Evolutionary conservation across 2,113 vertebrate species (phyloP).

Genomic region (Shinisaurus crocodilurus): DNA sequence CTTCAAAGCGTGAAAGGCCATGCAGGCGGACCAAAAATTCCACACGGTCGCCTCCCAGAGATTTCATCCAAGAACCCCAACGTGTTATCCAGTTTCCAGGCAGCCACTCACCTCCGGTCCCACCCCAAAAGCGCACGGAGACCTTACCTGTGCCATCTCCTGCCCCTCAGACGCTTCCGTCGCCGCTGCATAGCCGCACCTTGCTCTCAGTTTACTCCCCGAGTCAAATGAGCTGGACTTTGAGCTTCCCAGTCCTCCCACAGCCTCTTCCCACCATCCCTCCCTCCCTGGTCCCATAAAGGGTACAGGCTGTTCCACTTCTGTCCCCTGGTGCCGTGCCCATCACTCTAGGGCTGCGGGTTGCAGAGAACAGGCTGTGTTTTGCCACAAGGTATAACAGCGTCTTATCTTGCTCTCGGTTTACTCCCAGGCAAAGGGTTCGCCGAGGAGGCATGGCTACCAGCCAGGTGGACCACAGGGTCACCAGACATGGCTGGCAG

Average conservation of each 20-base stretch:
- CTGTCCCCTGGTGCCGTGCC: slow-evolving; percentile 18
- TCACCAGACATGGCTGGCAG: not conserved
- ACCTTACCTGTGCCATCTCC: not conserved
- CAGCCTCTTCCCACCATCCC: not conserved
- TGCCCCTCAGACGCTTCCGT: not conserved
- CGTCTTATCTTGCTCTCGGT: not conserved
- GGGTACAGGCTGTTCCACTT: slow-evolving; percentile 38
- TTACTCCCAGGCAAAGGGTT: not conserved
- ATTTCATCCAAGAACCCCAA: not conserved
- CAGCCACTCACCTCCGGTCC: not conserved
- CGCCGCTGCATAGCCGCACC: not conserved
- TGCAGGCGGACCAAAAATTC: not conserved
- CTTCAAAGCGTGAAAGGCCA: too few relatives aligned
- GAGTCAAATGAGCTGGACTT: too few relatives aligned
- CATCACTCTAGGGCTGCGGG: not conserved
- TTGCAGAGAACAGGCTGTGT: not conserved
- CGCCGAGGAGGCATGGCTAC: not conserved
- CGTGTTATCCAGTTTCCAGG: not conserved
- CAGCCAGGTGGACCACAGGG: not conserved
- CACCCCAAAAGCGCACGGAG: not conserved
- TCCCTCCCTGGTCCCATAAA: not conserved
- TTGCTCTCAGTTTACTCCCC: not conserved
- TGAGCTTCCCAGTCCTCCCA: not conserved
- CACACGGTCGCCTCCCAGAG: not conserved
- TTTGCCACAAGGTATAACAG: not conserved